A percentile compares a stretch with the other conserved stretches of the same genome.
Evolutionary conservation across 2,888 invertebrate species (phyloP).

Genomic region (Latrodectus hesperus): DNA sequence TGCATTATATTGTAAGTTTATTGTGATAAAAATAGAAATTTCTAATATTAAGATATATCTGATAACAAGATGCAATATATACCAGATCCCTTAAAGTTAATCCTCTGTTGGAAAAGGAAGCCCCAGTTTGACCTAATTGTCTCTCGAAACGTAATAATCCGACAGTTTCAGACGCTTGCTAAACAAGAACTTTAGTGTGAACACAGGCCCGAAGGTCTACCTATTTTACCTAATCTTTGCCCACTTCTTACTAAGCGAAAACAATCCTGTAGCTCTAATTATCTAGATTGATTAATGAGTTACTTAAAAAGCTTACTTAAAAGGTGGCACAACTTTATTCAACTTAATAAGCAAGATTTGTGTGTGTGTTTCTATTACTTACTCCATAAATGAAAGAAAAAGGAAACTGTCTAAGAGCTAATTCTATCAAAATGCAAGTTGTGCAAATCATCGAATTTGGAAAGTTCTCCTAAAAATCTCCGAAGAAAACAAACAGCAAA

Average conservation of each 20-base stretch:
- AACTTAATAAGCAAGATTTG: background rate
- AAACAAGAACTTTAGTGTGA: slow-evolving; percentile 5
- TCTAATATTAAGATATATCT: too few relatives aligned
- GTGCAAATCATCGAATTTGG: background rate
- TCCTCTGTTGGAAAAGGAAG: background rate
- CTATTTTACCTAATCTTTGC: background rate
- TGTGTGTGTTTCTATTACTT: background rate
- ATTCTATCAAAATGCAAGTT: background rate
- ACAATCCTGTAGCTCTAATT: background rate
- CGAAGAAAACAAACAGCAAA: too few relatives aligned
- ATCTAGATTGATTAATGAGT: background rate
- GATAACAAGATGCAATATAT: background rate
- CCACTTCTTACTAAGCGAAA: background rate
- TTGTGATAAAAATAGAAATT: too few relatives aligned
- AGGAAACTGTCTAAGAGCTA: background rate
- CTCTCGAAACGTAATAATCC: slow-evolving; percentile 28
- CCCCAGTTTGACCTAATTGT: slow-evolving; percentile 4
- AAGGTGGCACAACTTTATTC: background rate
- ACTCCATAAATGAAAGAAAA: background rate
- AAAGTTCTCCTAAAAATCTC: too few relatives aligned
- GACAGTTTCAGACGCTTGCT: slow-evolving; percentile 1
- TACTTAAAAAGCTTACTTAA: background rate
- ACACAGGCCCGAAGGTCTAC: slow-evolving; percentile 6
- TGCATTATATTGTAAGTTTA: too few relatives aligned
- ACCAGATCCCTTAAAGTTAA: slow-evolving; percentile 12